Base-by-base conservation (phyloP, 2,888 invertebrate genomes). In the Drosophila villosipedis region DNA sequence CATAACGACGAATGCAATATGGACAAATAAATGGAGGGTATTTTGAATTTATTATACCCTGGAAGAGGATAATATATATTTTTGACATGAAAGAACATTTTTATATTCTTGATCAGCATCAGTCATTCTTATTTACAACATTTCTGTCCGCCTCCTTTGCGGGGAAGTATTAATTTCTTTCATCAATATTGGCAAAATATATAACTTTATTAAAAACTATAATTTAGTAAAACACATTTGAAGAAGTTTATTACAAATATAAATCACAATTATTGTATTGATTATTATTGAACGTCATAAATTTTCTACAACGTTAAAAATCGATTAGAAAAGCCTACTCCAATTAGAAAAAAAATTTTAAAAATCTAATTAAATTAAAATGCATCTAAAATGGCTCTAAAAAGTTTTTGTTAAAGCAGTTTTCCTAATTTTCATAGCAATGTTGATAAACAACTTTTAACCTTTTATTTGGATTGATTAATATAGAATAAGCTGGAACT, bases 281-380 rank as follows among this genome's bases (percentile, higher is more conserved):
- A 43, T n/a, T 43, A n/a, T n/a, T n/a, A 43, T n/a, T n/a, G 1
- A 43, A n/a, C 3, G 43, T 3, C 12, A 43, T 43, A 3, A 2
- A 12, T 43, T 12, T 12, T 43, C 6, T 3, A 43, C 5, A 3
- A 12, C 10, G 6, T 12, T n/a, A 37, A 37, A 19, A 37, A 7
- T 16, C 16, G 6, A 37, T 1, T 3, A 16, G 1, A 37, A 19
- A 37, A 37, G 3, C 1, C 3, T 19, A 39, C 4, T 9, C 3
- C 0, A n/a, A n/a, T n/a, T 6, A 1, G 1, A 10, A 41, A n/a
- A n/a, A 6, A n/a, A 4, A 19, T 7, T n/a, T n/a, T n/a, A 7
- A 1, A 19, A 4, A 41, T 39, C 9, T 4, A n/a, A n/a, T n/a
- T 4, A 9, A 39, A 33, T 37, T 37, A 16, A 37, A 35, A 35